phyloP scores from a whole-genome alignment of 1,140 invertebrate species.

The Anastatus disparis region DNA sequence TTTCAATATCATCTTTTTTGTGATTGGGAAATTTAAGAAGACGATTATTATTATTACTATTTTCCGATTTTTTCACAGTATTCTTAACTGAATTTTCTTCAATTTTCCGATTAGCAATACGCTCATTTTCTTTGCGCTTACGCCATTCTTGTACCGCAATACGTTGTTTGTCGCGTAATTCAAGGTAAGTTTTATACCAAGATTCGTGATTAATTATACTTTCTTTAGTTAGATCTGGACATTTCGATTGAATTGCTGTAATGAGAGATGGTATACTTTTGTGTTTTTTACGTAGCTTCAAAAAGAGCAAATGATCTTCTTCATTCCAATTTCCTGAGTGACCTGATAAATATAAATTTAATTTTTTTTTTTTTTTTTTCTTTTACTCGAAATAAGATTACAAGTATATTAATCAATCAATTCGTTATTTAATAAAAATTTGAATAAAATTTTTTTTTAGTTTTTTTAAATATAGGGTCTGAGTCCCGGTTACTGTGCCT shows the following conservation, averaged over 20 bases:
- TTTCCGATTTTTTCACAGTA: not conserved
- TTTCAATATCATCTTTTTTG: conserved; percentile 31
- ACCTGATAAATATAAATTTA: too few relatives aligned
- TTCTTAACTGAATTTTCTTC: too few relatives aligned
- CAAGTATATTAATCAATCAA: too few relatives aligned
- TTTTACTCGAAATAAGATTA: too few relatives aligned
- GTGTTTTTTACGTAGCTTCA: conserved; percentile 56
- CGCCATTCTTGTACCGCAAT: conserved; percentile 55
- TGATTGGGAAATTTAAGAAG: not conserved
- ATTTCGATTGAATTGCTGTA: conserved; percentile 51
- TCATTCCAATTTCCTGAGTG: conserved; percentile 59
- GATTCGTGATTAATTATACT: conserved; percentile 61
- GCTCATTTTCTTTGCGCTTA: conserved; percentile 41
- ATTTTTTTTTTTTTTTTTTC: too few relatives aligned
- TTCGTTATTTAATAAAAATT: too few relatives aligned
- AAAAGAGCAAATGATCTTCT: conserved; percentile 59
- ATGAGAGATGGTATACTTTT: conserved; percentile 54
- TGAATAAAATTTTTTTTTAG: too few relatives aligned
- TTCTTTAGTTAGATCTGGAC: conserved; percentile 58
- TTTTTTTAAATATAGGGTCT: too few relatives aligned
- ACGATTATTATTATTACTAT: not conserved
- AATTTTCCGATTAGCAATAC: not conserved
- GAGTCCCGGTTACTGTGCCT: too few relatives aligned
- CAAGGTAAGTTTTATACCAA: conserved; percentile 61
- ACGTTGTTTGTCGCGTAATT: conserved; percentile 57